Base-by-base conservation (phyloP, 2,113 vertebrate species). In the Sialia sialis region DNA sequence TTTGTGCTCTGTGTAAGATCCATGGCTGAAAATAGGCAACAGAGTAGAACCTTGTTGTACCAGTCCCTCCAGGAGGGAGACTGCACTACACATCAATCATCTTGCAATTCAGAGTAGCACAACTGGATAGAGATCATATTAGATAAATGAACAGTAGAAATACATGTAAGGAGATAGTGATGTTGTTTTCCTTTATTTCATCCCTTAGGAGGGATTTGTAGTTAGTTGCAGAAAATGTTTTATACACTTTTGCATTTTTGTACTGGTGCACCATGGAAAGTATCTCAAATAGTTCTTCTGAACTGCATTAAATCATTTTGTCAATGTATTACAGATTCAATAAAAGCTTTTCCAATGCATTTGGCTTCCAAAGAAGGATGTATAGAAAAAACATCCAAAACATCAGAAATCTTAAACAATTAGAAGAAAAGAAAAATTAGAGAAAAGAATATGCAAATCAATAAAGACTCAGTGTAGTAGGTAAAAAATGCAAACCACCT, bases 311-410 rank as follows among this genome's bases (percentile, higher is more conserved):
- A 97, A 97, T 97, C 59, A 93, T 91, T 98, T 97, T 95, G 75
- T 97, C 96, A 95, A 92, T 97, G 90, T 94, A 91, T 87, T 96
- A 95, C 90, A 94, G 84, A 96, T 95, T 95, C 96, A 97, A 95
- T 96, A 96, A 96, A 96, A 93, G 68, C 44, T 91, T 80, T 96
- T 96, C 75, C 86, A 94, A 95, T 96, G 74, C 46, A 88, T 93
- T 75, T 96, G 68, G 75, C 72, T 97, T 97, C 77, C 89, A 93
- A 96, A 97, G 68, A 76, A 89, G 70, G 54, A 87, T 93, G 43
- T 96, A 79, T 87, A 80, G 68, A 54, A 89, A 95, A 86, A 63
- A 34, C 34, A 90, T 84, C 34, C 69, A 64, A 88, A 84, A 38
- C 32, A 19, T 87, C 26, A 89, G 95, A 89, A 93, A 92, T 56